phyloP scores from a whole-genome alignment of 1,140 invertebrate genomes.

The Ips nitidus region DNA sequence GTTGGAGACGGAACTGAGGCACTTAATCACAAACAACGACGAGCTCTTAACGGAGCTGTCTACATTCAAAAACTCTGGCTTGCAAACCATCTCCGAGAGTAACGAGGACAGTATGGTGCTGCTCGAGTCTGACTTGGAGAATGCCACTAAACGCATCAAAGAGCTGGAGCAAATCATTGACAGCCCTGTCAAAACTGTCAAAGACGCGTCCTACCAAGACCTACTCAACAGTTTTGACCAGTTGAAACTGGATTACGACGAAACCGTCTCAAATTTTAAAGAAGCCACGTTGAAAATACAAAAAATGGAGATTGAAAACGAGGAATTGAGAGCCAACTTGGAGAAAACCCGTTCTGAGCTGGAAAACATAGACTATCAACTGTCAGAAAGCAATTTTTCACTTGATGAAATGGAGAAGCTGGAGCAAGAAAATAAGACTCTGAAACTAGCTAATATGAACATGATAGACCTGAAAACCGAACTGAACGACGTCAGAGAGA shows the following conservation, averaged over 20 bases:
- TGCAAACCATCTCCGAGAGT: conserved; percentile 67
- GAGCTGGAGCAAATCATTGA: conserved; percentile 45
- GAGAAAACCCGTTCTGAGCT: conserved; percentile 55
- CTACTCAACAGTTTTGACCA: conserved; percentile 39
- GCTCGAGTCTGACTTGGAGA: conserved; percentile 62
- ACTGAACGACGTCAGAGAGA: conserved; percentile 42
- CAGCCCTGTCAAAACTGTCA: conserved; percentile 8
- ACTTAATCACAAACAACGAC: conserved; percentile 69
- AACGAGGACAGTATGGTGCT: conserved; percentile 65
- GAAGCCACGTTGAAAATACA: conserved; percentile 49
- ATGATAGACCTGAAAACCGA: conserved; percentile 45
- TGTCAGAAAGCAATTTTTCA: conserved; percentile 48
- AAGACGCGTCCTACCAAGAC: conserved; percentile 38
- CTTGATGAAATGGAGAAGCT: conserved; percentile 47
- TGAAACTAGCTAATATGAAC: conserved; percentile 46
- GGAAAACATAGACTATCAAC: conserved; percentile 54
- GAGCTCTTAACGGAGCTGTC: conserved; percentile 63
- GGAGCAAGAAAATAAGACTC: conserved; percentile 46
- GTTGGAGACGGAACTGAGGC: conserved; percentile 62
- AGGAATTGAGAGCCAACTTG: conserved; percentile 41
- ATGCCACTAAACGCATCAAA: conserved; percentile 45
- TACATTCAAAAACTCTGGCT: conserved; percentile 60
- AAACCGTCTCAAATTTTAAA: conserved; percentile 38
- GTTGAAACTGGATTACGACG: conserved; percentile 51
- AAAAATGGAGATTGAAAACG: conserved; percentile 44